phyloP scores from a whole-genome alignment of 2,888 invertebrate species.

The Adelphocoris suturalis region DNA sequence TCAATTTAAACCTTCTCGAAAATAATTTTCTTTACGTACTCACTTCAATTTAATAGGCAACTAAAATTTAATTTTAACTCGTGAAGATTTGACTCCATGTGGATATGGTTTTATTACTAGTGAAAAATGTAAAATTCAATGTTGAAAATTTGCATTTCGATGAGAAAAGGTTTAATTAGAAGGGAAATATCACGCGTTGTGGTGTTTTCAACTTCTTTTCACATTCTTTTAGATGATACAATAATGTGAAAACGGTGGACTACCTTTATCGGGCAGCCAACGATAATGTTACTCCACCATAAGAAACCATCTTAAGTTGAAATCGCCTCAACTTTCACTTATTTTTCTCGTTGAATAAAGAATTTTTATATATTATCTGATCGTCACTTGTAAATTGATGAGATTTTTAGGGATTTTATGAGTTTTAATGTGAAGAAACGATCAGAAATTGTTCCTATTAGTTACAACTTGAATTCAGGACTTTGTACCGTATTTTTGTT shows the following conservation, averaged over 20 bases:
- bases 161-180: background rate
- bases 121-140: background rate
- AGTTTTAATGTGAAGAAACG: background rate
- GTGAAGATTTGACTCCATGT: too few species aligned
- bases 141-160: background rate
- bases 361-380: slow-evolving; percentile 6
- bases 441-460: background rate
- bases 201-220: background rate
- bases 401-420: background rate
- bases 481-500: background rate
- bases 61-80: too few species aligned
- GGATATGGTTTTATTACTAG: too few species aligned
- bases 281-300: background rate
- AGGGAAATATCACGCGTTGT: background rate
- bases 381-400: background rate
- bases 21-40: too few species aligned
- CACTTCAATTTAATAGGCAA: too few species aligned
- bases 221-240: too few species aligned
- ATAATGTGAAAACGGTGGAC: background rate
- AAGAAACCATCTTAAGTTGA: background rate
- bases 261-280: slow-evolving; percentile 42
- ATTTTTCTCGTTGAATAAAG: background rate
- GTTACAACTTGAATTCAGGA: background rate
- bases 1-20: too few species aligned
- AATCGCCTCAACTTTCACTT: background rate